phyloP scores from a whole-genome alignment of 92 coral and sea anemone species.

The Porites lobata region DNA sequence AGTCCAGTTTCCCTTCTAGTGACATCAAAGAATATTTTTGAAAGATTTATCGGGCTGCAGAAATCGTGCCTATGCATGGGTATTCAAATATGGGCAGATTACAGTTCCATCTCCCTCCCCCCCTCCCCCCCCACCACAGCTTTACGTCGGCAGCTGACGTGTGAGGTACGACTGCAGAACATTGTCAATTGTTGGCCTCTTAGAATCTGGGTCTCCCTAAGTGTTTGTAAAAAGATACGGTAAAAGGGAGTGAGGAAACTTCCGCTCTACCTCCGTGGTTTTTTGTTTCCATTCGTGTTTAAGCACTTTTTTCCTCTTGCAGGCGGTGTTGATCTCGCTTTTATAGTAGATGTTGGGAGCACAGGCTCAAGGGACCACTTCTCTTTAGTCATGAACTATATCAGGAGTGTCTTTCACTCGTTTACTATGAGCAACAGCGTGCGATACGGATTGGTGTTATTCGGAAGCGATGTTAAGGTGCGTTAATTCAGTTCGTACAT shows the following conservation, averaged over 20 bases:
- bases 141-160: too few species aligned
- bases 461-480: neutral
- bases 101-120: too few species aligned
- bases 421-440: neutral
- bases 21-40: too few species aligned
- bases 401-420: neutral
- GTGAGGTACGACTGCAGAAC: too few species aligned
- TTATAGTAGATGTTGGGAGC: neutral
- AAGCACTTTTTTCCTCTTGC: neutral
- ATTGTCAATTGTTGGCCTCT: too few species aligned
- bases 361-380: neutral
- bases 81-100: too few species aligned
- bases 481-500: neutral
- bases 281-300: neutral
- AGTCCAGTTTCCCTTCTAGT: too few species aligned
- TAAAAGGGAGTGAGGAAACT: neutral
- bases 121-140: too few species aligned
- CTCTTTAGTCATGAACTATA: neutral
- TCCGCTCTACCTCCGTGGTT: neutral
- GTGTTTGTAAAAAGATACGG: too few species aligned
- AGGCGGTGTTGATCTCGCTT: neutral
- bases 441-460: neutral
- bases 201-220: too few species aligned
- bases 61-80: too few species aligned
- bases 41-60: too few species aligned